Conservation (phyloP, 1,140 invertebrate species). For the Drosophila sulfurigaster region DNA sequence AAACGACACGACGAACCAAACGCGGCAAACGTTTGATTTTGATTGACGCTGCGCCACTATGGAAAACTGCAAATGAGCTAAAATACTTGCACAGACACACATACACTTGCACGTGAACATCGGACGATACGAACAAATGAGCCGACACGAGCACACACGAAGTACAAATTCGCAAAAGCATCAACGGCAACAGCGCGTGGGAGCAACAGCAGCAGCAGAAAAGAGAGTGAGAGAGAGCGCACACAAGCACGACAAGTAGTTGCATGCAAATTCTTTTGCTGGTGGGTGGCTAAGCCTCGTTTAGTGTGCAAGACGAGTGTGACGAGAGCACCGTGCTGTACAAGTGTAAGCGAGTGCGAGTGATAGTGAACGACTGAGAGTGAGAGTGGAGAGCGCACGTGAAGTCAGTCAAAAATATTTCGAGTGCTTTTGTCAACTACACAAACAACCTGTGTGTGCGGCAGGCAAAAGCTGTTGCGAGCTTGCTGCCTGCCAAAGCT, state of each 20-base stretch:
- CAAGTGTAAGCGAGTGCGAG: too few relatives aligned
- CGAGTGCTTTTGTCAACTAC: constrained; percentile 30
- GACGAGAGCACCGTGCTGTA: background rate
- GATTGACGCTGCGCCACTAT: constrained; percentile 60
- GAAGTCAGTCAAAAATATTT: constrained; percentile 17
- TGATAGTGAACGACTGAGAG: constrained; percentile 1
- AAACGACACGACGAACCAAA: constrained; percentile 30
- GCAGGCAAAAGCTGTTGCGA: constrained; percentile 17
- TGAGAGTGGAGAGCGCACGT: constrained; percentile 10
- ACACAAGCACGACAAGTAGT: constrained; percentile 28
- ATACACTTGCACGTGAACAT: constrained; percentile 11
- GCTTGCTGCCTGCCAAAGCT: constrained; percentile 23
- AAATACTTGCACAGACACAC: constrained; percentile 25
- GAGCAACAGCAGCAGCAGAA: constrained; percentile 10
- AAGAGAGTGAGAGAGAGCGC: constrained; percentile 16
- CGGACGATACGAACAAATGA: constrained; percentile 4
- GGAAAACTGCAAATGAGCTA: constrained; percentile 62
- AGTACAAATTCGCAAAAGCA: constrained; percentile 43
- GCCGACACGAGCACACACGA: constrained; percentile 52
- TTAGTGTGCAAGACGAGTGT: constrained; percentile 13
- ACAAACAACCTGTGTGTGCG: constrained; percentile 59
- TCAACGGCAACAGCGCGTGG: constrained; percentile 38
- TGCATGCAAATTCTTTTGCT: constrained; percentile 56
- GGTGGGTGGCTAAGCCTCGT: constrained; percentile 37
- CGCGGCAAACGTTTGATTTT: constrained; percentile 70